phyloP scores from a whole-genome alignment of 1,140 invertebrate genomes.

The Zaprionus inermis region DNA sequence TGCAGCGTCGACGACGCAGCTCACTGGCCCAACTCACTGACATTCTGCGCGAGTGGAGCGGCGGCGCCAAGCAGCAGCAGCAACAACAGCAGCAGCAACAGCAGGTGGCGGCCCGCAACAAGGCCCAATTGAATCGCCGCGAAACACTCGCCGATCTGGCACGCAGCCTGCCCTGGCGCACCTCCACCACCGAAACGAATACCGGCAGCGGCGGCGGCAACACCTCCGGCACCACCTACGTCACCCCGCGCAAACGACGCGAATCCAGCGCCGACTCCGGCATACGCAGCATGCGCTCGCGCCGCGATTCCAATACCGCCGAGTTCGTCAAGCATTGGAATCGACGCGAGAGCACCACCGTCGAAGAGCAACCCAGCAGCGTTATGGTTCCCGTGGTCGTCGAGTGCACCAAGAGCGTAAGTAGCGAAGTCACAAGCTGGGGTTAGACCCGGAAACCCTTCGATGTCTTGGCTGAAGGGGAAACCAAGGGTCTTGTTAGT shows the following conservation, averaged over 20 bases:
- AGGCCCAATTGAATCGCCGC: constrained; percentile 90
- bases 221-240: constrained; percentile 83
- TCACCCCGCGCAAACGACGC: constrained; percentile 88
- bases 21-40: constrained; percentile 94
- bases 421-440: constrained; percentile 26
- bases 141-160: constrained; percentile 94
- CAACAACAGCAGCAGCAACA: constrained; percentile 56
- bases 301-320: constrained; percentile 90
- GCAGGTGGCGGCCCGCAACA: constrained; percentile 83
- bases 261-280: constrained; percentile 93
- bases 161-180: constrained; percentile 90
- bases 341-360: constrained; percentile 85
- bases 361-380: constrained; percentile 64
- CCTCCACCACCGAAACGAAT: constrained; percentile 85
- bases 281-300: constrained; percentile 90
- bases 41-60: constrained; percentile 93
- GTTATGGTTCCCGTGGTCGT: constrained; percentile 66
- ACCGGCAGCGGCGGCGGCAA: constrained; percentile 71
- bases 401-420: constrained; percentile 75
- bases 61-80: constrained; percentile 86
- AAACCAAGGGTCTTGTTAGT: too few species aligned
- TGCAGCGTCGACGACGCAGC: constrained; percentile 90
- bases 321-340: constrained; percentile 90
- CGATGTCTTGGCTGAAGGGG: too few species aligned
- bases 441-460: not conserved